phyloP scores from a whole-genome alignment of 2,888 invertebrate species.

The Andricus quercusramuli region DNA sequence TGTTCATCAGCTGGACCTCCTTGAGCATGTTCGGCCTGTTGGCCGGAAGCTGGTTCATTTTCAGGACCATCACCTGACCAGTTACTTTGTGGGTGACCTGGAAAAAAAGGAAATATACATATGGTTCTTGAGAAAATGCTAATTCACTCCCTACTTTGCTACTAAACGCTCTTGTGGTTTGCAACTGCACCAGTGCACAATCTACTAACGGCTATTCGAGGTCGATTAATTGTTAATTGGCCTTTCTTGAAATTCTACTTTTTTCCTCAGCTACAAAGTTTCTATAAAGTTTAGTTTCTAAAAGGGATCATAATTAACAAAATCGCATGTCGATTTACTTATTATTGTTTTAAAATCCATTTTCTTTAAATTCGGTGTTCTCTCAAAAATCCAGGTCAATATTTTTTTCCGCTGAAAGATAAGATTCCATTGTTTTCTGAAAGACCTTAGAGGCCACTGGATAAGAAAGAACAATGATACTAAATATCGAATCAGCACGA shows the following conservation, averaged over 20 bases:
- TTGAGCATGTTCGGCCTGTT: conserved; percentile 97
- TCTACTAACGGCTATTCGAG: conserved; percentile 28
- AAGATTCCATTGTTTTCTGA: not conserved
- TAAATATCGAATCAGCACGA: not conserved
- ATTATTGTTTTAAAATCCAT: not conserved
- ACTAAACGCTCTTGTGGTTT: conserved; percentile 31
- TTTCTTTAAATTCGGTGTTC: not conserved
- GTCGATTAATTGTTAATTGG: conserved; percentile 33
- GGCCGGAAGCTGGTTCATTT: conserved; percentile 96
- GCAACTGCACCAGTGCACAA: conserved; percentile 32
- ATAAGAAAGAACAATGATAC: not conserved
- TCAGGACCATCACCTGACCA: conserved; percentile 97
- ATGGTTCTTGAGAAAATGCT: conserved; percentile 42
- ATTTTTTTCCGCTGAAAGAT: not conserved
- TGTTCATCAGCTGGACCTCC: conserved; percentile 98
- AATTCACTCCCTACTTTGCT: conserved; percentile 29
- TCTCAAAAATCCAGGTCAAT: not conserved
- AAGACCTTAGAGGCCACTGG: not conserved
- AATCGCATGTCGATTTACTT: too few relatives aligned
- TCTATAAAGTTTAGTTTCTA: conserved; percentile 25
- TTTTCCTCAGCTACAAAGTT: conserved; percentile 5
- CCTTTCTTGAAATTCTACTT: conserved; percentile 32
- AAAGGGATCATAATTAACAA: not conserved
- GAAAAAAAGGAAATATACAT: conserved; percentile 73
- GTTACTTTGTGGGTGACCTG: conserved; percentile 96